A percentile compares a stretch with the other conserved stretches of the same genome.
phyloP scores from a whole-genome alignment of 1,140 invertebrate genomes.

The Danaus plexippus region DNA sequence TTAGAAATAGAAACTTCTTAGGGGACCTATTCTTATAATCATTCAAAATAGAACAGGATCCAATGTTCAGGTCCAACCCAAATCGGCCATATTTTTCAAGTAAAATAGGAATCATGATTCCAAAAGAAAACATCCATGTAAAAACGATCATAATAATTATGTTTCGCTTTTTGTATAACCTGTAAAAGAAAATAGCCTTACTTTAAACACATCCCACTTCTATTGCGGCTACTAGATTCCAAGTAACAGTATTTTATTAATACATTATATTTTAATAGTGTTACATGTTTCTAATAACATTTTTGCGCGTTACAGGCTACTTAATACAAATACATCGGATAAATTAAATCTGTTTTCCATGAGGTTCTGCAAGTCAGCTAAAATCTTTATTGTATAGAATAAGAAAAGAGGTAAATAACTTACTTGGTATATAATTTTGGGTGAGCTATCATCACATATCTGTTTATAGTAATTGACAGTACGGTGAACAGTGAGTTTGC shows the following conservation, averaged over 20 bases:
- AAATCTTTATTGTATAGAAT: too few relatives aligned
- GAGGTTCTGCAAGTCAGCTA: too few relatives aligned
- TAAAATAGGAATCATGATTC: slow-evolving; percentile 80
- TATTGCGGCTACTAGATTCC: too few relatives aligned
- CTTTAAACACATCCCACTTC: too few relatives aligned
- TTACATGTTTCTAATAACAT: too few relatives aligned
- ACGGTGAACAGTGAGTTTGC: slow-evolving; percentile 86
- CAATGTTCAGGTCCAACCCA: slow-evolving; percentile 79
- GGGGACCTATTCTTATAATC: slow-evolving; percentile 78
- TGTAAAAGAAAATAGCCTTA: slow-evolving; percentile 44
- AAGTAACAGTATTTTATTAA: too few relatives aligned
- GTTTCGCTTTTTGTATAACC: slow-evolving; percentile 75
- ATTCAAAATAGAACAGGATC: slow-evolving; percentile 83
- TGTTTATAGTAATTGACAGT: slow-evolving; percentile 82
- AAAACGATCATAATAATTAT: slow-evolving; percentile 48
- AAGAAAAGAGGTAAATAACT: slow-evolving; percentile 37
- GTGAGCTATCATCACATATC: slow-evolving; percentile 88
- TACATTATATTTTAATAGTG: too few relatives aligned
- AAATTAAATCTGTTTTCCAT: too few relatives aligned
- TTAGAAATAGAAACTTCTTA: slow-evolving; percentile 83
- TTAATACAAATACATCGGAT: too few relatives aligned
- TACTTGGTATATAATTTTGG: slow-evolving; percentile 83
- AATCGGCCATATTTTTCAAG: slow-evolving; percentile 83
- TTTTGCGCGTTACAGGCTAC: too few relatives aligned
- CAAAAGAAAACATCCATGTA: slow-evolving; percentile 82